These are phyloP conservation scores for Paracyclopina nana DNA, from an alignment of 1,140 invertebrate genomes.

Conservation along the genomic window DNA sequence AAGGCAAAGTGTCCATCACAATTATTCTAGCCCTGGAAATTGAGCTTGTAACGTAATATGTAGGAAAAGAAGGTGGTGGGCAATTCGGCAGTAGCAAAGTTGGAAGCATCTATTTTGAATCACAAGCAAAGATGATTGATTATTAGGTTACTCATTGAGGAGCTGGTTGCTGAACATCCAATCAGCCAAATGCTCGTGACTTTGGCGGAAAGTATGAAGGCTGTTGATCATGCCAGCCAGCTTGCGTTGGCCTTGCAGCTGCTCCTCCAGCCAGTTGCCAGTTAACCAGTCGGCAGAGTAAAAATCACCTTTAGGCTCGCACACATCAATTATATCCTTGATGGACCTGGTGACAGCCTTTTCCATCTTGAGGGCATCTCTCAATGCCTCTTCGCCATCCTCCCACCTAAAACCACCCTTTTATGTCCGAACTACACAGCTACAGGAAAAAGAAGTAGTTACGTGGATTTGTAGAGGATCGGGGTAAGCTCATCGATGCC, in stretches of 20 bases:
- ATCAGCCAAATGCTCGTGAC: constrained; percentile 7
- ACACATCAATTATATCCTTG: constrained; percentile 14
- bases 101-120: too few species aligned
- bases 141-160: background rate
- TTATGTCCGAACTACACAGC: too few species aligned
- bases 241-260: constrained; percentile 12
- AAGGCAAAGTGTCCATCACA: too few species aligned
- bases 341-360: constrained; percentile 13
- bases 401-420: too few species aligned
- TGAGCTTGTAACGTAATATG: too few species aligned
- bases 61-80: too few species aligned
- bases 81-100: too few species aligned
- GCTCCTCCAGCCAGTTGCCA: constrained; percentile 15
- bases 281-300: constrained; percentile 14
- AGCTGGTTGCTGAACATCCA: constrained; percentile 10
- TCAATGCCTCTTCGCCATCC: constrained; percentile 7
- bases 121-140: too few species aligned
- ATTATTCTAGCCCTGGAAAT: too few species aligned
- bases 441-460: too few species aligned
- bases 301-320: constrained; percentile 7
- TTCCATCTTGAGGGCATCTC: constrained; percentile 14
- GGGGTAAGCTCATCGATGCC: background rate
- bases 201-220: constrained; percentile 2
- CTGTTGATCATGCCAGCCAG: constrained; percentile 15
- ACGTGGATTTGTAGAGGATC: constrained; percentile 9